Evolutionary conservation across 2,113 vertebrate species (phyloP), one percentile per base, ranked within the genome.

Genomic region (Pachycephala philippinensis): DNA sequence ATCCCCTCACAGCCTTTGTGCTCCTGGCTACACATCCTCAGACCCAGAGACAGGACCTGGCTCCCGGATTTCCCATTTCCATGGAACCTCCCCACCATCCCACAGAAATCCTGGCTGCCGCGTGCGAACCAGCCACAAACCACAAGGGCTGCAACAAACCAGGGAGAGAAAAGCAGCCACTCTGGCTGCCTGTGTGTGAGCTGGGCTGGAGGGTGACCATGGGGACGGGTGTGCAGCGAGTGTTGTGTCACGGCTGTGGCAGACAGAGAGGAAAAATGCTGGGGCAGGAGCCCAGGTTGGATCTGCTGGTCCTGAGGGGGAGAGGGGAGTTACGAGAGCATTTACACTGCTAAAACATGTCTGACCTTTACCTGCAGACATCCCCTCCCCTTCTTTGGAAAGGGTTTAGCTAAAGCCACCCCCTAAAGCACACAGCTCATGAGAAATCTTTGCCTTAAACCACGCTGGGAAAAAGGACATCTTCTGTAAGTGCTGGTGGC

Each of bases 241-340:
- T 1, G 22, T 10, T 8, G 0, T 15, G 37, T 24, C 2, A 0
- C 10, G 35, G 65, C 39, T 2, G 2, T 0, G 2, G 60, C 35
- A 31, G 23, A 28, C 3, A 8, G 28, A 1, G 5, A 56, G 65
- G 50, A 37, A n/a, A 60, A 53, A n/a, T 0, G 1, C 20, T 2
- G 7, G 26, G 49, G 11, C 21, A 10, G 56, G 57, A 66, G 40
- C 22, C 35, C 21, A 18, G 30, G 7, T 4, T 27, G 39, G 15
- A 4, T 28, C 63, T 81, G 69, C 44, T 6, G 14, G 19, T 50
- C n/a, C 61, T 15, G 12, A 53, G 49, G 21, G 14, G 16, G 44
- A 49, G 30, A n/a, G 15, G 33, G 8, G 22, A 28, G 10, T 9
- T 33, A 2, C 4, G 64, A 45, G 35, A 28, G 33, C 16, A 3